Evolutionary conservation across 2,888 invertebrate genomes (phyloP).

Genomic region (Heteromurus nitidus): DNA sequence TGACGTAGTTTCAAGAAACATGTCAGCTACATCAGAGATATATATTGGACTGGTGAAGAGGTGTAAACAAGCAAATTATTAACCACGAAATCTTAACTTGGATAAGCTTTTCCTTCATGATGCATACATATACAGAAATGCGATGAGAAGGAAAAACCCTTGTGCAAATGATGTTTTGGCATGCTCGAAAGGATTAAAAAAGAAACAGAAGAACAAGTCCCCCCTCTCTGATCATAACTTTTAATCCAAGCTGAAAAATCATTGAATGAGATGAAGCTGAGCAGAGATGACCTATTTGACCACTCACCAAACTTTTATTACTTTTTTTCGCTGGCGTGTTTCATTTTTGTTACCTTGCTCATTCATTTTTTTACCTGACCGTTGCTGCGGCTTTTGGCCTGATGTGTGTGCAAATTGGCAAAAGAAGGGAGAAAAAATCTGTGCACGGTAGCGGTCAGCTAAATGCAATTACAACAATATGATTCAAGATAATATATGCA

Average conservation of each 20-base stretch:
- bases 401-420: too few relatives aligned
- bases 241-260: constrained; percentile 8
- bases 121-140: too few relatives aligned
- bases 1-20: too few relatives aligned
- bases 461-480: neutral
- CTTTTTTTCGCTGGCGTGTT: too few relatives aligned
- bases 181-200: neutral
- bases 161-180: neutral
- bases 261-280: constrained; percentile 13
- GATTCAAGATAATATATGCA: neutral
- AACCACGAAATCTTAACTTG: too few relatives aligned
- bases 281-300: constrained; percentile 58
- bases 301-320: constrained; percentile 59
- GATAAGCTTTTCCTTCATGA: too few relatives aligned
- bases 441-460: neutral
- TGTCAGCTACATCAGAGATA: too few relatives aligned
- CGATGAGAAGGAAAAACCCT: too few relatives aligned
- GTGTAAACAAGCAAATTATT: too few relatives aligned
- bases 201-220: constrained; percentile 11
- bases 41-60: too few relatives aligned
- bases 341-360: constrained; percentile 24
- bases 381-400: constrained; percentile 34
- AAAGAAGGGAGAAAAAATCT: too few relatives aligned
- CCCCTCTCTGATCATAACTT: too few relatives aligned
- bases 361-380: constrained; percentile 19